Percentiles rank a stretch among this genome's conserved stretches.
Evolutionary conservation across 2,113 vertebrate species (phyloP).

Genomic region (Anarhynchus alexandrinus): DNA sequence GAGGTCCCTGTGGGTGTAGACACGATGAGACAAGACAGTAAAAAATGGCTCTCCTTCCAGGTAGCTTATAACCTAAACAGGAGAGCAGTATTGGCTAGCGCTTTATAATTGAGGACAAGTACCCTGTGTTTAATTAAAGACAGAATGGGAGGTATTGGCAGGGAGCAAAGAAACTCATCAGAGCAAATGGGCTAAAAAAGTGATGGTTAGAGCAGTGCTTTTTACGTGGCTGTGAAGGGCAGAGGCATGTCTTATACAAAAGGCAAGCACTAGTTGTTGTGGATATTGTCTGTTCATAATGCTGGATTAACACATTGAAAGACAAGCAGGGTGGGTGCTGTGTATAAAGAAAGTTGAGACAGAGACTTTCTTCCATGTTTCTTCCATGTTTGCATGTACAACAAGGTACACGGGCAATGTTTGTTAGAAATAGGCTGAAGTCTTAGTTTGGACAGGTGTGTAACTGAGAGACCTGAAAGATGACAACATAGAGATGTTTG

Average conservation of each 20-base stretch:
- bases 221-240: background rate
- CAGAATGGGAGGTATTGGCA: background rate
- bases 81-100: background rate
- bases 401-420: background rate
- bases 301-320: background rate
- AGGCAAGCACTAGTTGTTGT: background rate
- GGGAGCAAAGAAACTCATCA: background rate
- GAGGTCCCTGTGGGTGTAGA: background rate
- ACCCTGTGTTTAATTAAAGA: background rate
- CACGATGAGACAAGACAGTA: background rate
- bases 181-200: background rate
- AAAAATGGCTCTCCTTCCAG: background rate
- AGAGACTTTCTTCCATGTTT: background rate
- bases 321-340: background rate
- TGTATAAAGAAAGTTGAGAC: background rate
- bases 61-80: background rate
- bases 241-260: background rate
- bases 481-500: background rate
- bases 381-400: background rate
- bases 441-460: background rate
- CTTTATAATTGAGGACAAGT: background rate
- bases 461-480: background rate
- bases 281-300: background rate
- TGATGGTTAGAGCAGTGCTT: background rate
- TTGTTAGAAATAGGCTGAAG: background rate